phyloP scores from a whole-genome alignment of 2,797 vertebrate species.

The Xiphorhynchus erythropygius region DNA sequence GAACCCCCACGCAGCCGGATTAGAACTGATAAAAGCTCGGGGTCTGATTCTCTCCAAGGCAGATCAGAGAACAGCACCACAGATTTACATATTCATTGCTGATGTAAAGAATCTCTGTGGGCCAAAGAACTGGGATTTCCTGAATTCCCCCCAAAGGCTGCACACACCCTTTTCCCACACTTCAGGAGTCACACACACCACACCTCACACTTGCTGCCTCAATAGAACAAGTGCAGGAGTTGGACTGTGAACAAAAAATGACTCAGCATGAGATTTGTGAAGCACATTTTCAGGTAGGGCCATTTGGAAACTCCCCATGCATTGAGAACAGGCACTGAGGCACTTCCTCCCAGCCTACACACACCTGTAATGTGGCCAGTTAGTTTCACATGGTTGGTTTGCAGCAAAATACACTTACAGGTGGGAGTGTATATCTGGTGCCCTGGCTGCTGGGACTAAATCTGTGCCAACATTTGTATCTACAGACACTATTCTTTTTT shows the following conservation, averaged over 20 bases:
- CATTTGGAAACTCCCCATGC: not conserved
- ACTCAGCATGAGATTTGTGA: not conserved
- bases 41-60: not conserved
- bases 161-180: not conserved
- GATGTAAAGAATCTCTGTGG: not conserved
- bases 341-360: not conserved
- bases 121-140: not conserved
- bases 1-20: not conserved
- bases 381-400: not conserved
- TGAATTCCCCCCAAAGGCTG: not conserved
- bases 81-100: not conserved
- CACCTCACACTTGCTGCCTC: not conserved
- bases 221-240: not conserved
- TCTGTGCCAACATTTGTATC: not conserved
- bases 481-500: not conserved
- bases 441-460: not conserved
- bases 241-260: not conserved
- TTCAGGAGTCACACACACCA: not conserved
- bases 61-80: not conserved
- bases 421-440: not conserved
- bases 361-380: not conserved
- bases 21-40: not conserved
- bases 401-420: not conserved
- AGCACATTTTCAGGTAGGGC: not conserved
- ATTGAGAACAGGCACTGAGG: not conserved